These are phyloP conservation scores for Stegastes partitus DNA, from an alignment of 2,113 vertebrate species.

Conservation along the genomic window DNA sequence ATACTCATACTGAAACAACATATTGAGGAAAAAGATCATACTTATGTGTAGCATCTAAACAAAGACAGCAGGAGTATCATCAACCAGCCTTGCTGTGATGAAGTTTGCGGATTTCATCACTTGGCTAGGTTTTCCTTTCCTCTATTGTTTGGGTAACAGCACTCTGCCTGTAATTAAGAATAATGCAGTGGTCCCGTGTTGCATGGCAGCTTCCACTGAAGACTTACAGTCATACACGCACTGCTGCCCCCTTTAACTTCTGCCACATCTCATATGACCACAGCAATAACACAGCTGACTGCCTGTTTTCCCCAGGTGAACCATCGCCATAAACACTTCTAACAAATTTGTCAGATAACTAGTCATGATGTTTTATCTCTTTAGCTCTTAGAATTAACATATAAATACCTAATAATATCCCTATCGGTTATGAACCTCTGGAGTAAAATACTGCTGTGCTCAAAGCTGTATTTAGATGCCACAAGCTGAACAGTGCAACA, in stretches of 20 bases:
- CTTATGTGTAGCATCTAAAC: not conserved
- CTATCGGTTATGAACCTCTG: not conserved
- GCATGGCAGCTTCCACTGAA: slow-evolving; percentile 61
- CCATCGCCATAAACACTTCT: no score
- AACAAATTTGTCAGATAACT: not conserved
- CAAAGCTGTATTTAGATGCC: slow-evolving; percentile 27
- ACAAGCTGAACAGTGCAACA: not conserved
- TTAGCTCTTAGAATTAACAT: not conserved
- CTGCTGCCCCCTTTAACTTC: slow-evolving; percentile 30
- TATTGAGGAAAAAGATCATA: not conserved
- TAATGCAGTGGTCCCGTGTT: slow-evolving; percentile 58
- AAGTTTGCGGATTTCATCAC: slow-evolving; percentile 35
- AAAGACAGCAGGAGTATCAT: slow-evolving; percentile 8
- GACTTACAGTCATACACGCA: slow-evolving; percentile 48
- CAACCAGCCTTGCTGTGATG: not conserved
- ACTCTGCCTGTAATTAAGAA: slow-evolving; percentile 70
- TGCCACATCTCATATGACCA: slow-evolving; percentile 53
- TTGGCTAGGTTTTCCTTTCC: slow-evolving; percentile 21
- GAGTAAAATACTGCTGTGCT: not conserved
- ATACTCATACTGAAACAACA: not conserved
- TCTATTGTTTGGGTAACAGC: slow-evolving; percentile 71
- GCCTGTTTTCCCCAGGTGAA: not conserved
- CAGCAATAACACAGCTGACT: slow-evolving; percentile 2
- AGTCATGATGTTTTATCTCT: not conserved
- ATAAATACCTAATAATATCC: not conserved